Evolutionary conservation across 2,797 vertebrate genomes (phyloP), one percentile per base, ranked within the genome.

Genomic region (Pangasius djambal): DNA sequence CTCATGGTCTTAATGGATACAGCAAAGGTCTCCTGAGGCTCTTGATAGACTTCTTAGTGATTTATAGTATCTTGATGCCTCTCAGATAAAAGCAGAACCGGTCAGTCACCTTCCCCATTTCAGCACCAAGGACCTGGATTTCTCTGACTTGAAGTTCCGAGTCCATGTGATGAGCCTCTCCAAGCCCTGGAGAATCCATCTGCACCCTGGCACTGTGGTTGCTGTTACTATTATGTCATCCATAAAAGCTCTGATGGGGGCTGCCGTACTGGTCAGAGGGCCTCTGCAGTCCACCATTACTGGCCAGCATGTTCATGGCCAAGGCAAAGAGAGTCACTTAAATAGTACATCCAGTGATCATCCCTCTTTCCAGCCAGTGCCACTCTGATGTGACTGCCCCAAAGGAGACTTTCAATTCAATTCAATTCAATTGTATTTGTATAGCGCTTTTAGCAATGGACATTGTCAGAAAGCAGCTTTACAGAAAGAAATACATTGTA

Each of bases 271-370:
- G 69, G 52, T 61, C 40, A 28, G 20, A 31, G 75, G 63, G 52
- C 69, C 40, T 89, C 83, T 86, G 40, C 40, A 44, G 40, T 44
- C 40, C 40, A 44, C 40, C 4, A 5, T 44, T 5, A 3, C 40
- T 44, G 40, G 40, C 40, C 40, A 44, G 83, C 70, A 86, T 88
- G 55, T 81, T 90, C 63, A 74, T 74, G 82, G 78, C 89, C 34
- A 83, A 20, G 16, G 67, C 69, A 63, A 88, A 86, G 34, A 57
- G 72, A 44, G 37, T 72, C 61, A 78, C n/a, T 70, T 61, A 89
- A 37, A 87, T 87, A 34, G 50, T 90, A 59, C 69, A 87, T n/a
- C 79, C 44, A 75, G 85, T 79, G 50, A 85, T 70, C 34, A 78
- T 88, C 20, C 65, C 52, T 79, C 4, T 78, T 15, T 67, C 75